These are phyloP conservation scores for Napeogenes sylphis DNA, from an alignment of 2,888 invertebrate species.

Conservation along the genomic window DNA sequence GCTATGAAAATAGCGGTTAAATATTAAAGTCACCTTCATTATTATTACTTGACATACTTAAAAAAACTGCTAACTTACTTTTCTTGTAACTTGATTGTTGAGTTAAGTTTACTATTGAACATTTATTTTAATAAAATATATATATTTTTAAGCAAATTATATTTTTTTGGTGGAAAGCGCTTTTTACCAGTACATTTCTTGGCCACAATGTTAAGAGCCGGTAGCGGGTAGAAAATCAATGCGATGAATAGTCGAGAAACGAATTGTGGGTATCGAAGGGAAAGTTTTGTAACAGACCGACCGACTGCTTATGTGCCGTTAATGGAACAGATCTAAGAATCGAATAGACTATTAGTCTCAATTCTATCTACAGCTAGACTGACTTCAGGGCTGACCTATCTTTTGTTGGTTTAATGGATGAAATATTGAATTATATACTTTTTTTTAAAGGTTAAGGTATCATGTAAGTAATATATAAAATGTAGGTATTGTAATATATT, in stretches of 20 bases:
- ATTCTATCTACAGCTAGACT: not conserved
- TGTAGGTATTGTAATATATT: no score
- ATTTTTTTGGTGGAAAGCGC: no score
- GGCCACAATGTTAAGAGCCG: slow-evolving; percentile 48
- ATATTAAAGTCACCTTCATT: not conserved
- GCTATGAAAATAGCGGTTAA: slow-evolving; percentile 41
- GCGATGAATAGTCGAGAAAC: slow-evolving; percentile 70
- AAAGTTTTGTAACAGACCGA: slow-evolving; percentile 60
- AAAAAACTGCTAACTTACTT: slow-evolving; percentile 14
- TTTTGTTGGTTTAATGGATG: not conserved
- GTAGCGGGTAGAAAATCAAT: slow-evolving; percentile 63
- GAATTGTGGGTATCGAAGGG: slow-evolving; percentile 61
- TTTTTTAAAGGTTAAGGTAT: no score
- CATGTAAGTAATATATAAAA: no score
- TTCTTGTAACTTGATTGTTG: not conserved
- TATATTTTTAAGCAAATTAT: no score
- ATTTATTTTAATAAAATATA: no score
- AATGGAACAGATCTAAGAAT: slow-evolving; percentile 6
- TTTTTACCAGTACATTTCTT: slow-evolving; percentile 25
- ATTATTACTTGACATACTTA: not conserved
- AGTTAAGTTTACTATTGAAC: no score
- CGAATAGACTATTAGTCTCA: not conserved
- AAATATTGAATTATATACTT: not conserved
- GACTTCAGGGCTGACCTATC: not conserved
- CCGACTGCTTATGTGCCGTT: slow-evolving; percentile 32